Evolutionary conservation across 2,113 vertebrate genomes (phyloP), one percentile per base, ranked within the genome.

Genomic region (Opisthocomus hoazin): DNA sequence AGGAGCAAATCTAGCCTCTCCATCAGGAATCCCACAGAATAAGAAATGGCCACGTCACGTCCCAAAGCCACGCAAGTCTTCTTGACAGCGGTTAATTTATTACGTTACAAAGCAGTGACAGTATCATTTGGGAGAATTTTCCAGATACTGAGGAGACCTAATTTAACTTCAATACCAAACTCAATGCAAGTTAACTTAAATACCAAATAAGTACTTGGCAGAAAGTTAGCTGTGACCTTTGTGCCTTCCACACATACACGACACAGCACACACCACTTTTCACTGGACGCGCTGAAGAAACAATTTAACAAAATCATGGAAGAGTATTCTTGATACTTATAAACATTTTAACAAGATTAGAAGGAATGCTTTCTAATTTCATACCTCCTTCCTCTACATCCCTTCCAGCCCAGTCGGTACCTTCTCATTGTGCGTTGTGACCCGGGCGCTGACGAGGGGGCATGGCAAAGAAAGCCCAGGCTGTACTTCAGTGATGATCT

Each of bases 41-140:
- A 4, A 3, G 58, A 9, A 41, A 34, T 4, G 18, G 18, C 26
- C 46, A 2, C 4, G 29, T 24, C n/a, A 21, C 1, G 0, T 4
- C 8, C 74, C 85, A 43, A 19, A 58, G 60, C 54, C 24, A 7
- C 6, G 7, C 54, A 5, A 50, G 10, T 7, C 46, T 10, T 32
- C 39, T 5, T 27, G 16, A 5, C 48, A 30, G n/a, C 0, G 11
- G 5, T 12, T 32, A 2, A 34, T 29, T 75, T 21, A 23, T 6
- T n/a, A 46, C 46, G 17, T 10, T 39, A 14, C 61, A 50, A 11
- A 68, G 43, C 63, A 58, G 56, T 15, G 39, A 11, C 5, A 3
- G 4, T 12, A 12, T 12, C n/a, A 41, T 29, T 11, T 34, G 43
- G 30, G n/a, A 27, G 30, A 34, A 18, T 11, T 18, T n/a, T 39